Evolutionary conservation across 2,113 vertebrate species (phyloP).

Genomic region (Oryzias woworae): DNA sequence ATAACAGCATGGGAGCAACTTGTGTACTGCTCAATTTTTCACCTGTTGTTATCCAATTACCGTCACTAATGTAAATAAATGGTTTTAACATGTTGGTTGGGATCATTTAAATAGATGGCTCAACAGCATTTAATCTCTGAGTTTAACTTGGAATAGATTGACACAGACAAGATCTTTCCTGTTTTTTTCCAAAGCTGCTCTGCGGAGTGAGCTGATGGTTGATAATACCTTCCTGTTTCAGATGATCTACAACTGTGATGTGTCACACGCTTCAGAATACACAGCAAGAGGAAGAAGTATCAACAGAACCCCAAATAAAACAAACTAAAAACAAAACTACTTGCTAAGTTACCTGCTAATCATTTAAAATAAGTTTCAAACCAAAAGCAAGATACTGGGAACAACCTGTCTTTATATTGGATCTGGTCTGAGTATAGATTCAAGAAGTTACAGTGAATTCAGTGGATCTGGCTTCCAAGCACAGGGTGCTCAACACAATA

Average conservation of each 20-base stretch:
- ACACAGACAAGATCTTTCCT: conserved; percentile 12
- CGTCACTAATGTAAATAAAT: conserved; percentile 41
- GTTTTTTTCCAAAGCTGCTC: neutral
- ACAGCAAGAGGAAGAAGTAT: neutral
- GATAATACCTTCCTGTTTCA: conserved; percentile 5
- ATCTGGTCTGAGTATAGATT: conserved; percentile 6
- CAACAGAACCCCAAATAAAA: neutral
- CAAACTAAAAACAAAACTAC: too few relatives aligned
- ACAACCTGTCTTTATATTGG: neutral
- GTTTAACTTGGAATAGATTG: neutral
- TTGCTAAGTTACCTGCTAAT: neutral
- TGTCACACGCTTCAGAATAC: neutral
- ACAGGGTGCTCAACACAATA: conserved; percentile 20
- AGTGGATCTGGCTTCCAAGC: conserved; percentile 14
- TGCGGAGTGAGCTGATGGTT: neutral
- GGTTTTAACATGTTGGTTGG: conserved; percentile 17
- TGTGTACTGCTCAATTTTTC: conserved; percentile 64
- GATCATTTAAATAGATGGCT: conserved; percentile 35
- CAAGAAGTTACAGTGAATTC: conserved; percentile 5
- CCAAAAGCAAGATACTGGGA: neutral
- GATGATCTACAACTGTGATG: neutral
- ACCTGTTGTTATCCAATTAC: conserved; percentile 54
- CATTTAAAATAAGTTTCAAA: neutral
- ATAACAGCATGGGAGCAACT: conserved; percentile 46
- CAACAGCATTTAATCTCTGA: conserved; percentile 11